Evolutionary conservation across 2,888 invertebrate species (phyloP), one percentile per base, ranked within the genome.

Genomic region (Drosophila anceps): DNA sequence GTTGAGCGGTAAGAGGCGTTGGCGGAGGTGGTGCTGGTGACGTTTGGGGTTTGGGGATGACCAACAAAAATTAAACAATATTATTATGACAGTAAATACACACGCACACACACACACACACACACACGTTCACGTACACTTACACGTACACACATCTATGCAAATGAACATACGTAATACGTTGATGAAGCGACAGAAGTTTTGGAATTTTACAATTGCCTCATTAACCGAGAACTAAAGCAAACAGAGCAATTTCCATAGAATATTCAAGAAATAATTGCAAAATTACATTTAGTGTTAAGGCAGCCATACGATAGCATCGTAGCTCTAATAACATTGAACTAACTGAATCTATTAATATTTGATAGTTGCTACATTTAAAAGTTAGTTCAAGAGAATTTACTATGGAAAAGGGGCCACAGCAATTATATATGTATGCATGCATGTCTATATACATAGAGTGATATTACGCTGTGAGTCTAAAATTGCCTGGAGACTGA

Each of bases 31-130:
- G 20, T 12, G 29, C 4, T 13, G 20, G n/a, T n/a, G n/a, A n/a
- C n/a, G n/a, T n/a, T 20, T 13, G 13, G 15, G 13, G 18, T 31
- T 31, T 12, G 50, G 18, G 29, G 18, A 6, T 7, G 20, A 1
- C 27, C 29, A 10, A 15, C 54, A 39, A 4, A 48, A 59, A 37
- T 18, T 24, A 53, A 60, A 60, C 20, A 41, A 60, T 60, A 60
- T 60, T 39, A 51, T 60, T 51, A 33, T 57, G 27, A 20, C 20
- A 24, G 44, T 44, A 35, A 58, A 44, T 44, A 58, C n/a, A 41
- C 54, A 37, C 39, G 13, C 27, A 12, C 24, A 37, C 53, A 35
- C 53, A 37, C 35, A 15, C 15, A 13, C 51, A 33, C 54, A 37
- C 39, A 8, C 27, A 37, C 53, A 35, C 53, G 27, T 24, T 8